phyloP scores from a whole-genome alignment of 1,140 invertebrate species.

The Nymphalis io region DNA sequence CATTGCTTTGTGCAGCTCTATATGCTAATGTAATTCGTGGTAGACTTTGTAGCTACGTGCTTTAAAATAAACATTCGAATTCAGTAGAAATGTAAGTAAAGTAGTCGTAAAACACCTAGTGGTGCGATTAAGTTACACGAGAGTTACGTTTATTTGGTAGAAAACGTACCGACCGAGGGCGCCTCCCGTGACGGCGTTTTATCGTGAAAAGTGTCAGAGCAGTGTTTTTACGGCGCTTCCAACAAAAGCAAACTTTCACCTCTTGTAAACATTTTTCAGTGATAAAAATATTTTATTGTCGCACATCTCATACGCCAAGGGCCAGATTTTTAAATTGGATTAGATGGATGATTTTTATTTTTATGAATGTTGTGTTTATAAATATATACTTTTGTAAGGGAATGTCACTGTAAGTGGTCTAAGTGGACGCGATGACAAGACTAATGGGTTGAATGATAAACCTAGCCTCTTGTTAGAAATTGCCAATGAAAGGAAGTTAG shows the following conservation, averaged over 20 bases:
- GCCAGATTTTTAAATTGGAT: conserved; percentile 8
- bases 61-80: conserved; percentile 43
- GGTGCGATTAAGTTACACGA: conserved; percentile 61
- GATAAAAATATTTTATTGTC: conserved; percentile 54
- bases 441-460: conserved; percentile 41
- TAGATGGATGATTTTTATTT: conserved; percentile 15
- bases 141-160: conserved; percentile 53
- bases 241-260: conserved; percentile 68
- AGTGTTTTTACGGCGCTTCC: conserved; percentile 58
- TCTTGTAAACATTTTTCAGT: conserved; percentile 53
- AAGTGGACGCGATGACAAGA: conserved; percentile 41
- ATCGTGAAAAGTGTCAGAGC: conserved; percentile 66
- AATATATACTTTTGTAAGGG: background rate
- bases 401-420: conserved; percentile 34
- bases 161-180: conserved; percentile 38
- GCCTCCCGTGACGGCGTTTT: conserved; percentile 61
- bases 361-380: background rate
- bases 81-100: conserved; percentile 33
- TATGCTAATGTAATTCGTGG: conserved; percentile 34
- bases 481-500: conserved; percentile 29
- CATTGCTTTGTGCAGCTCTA: conserved; percentile 28
- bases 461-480: conserved; percentile 28
- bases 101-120: conserved; percentile 43
- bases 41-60: conserved; percentile 30
- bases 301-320: conserved; percentile 26